Conservation (phyloP, 2,797 vertebrate species). For the Sylvia borin region DNA sequence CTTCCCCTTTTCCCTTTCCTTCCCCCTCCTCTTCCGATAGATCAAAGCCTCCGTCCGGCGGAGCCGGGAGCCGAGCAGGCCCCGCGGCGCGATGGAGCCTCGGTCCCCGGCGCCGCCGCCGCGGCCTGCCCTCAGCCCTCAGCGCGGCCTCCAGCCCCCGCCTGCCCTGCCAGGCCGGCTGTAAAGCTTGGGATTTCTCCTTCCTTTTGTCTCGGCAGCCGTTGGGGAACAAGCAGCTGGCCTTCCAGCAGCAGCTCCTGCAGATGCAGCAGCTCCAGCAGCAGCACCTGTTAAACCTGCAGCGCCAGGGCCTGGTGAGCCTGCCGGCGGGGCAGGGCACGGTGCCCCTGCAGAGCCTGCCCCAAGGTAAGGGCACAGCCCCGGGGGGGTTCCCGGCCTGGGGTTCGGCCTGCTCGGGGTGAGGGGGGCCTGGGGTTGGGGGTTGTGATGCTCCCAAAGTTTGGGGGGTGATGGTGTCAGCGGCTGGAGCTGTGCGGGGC, state of each 20-base stretch:
- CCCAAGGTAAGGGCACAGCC: slow-evolving; percentile 84
- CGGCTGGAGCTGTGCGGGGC: rapidly evolving
- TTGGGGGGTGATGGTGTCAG: neutral
- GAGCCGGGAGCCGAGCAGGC: slow-evolving; percentile 22
- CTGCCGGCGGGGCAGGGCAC: slow-evolving; percentile 88
- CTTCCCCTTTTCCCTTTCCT: slow-evolving; percentile 48
- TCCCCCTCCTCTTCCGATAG: slow-evolving; percentile 66
- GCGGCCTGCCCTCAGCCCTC: neutral
- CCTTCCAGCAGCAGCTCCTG: slow-evolving; percentile 98
- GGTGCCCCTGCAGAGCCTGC: slow-evolving; percentile 91
- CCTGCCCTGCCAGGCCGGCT: neutral
- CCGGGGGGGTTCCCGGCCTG: rapidly evolving
- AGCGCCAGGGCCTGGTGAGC: slow-evolving; percentile 95
- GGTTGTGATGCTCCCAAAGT: neutral
- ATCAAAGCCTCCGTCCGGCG: slow-evolving; percentile 66
- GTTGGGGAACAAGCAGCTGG: slow-evolving; percentile 96
- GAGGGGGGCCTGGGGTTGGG: neutral
- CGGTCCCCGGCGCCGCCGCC: rapidly evolving
- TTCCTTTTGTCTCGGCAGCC: slow-evolving; percentile 79
- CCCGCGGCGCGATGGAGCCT: neutral
- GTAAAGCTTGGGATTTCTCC: slow-evolving; percentile 57
- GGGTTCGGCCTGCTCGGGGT: rapidly evolving
- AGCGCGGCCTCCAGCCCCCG: neutral
- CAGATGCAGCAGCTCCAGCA: slow-evolving; percentile 99
- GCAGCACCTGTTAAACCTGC: slow-evolving; percentile 97